Evolutionary conservation across 1,140 invertebrate species (phyloP), one percentile per base, ranked within the genome.

Genomic region (Drosophila murphyi): DNA sequence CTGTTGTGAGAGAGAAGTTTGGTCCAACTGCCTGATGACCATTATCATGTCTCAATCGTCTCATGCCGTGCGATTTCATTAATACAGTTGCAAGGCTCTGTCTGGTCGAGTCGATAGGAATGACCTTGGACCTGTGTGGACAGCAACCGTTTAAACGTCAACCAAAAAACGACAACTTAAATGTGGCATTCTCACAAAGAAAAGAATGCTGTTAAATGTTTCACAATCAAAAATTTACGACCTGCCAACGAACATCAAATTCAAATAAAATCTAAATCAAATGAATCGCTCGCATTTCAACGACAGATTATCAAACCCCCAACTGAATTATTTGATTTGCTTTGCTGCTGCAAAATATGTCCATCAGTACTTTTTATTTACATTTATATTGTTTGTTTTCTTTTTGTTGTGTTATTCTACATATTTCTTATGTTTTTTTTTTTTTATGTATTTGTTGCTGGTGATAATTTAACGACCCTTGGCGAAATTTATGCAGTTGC

Each of bases 1-100:
- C 85, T 87, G 80, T 89, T 83, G 57, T 32, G 31, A 48, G 43
- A 54, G 55, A 65, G 69, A 88, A 78, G 59, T 88, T 59, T 41
- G 56, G 64, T 57, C 60, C 62, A 69, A 67, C 60, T 61, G 63
- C 43, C 60, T 68, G 75, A 64, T 82, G 73, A 71, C 63, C 83
- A 87, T 87, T 88, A 87, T 87, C 73, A 77, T 68, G 80, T 80
- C 85, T 83, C 77, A 80, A 88, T 88, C 64, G 77, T 39, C 39
- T 41, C 37, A 56, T 39, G 76, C 45, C 75, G 72, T 70, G 74
- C 64, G 75, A 80, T 80, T 60, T 34, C 71, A 82, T 72, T 82
- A 88, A 82, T 79, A 20, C 20, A 86, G 79, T 82, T 75, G 72
- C 56, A 45, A 20, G 1, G 41, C 43, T 59, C 41, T 51, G 55